A percentile compares a stretch with the other conserved stretches of the same genome.
phyloP scores from a whole-genome alignment of 1,140 invertebrate genomes.

The Pseudoatta argentina region DNA sequence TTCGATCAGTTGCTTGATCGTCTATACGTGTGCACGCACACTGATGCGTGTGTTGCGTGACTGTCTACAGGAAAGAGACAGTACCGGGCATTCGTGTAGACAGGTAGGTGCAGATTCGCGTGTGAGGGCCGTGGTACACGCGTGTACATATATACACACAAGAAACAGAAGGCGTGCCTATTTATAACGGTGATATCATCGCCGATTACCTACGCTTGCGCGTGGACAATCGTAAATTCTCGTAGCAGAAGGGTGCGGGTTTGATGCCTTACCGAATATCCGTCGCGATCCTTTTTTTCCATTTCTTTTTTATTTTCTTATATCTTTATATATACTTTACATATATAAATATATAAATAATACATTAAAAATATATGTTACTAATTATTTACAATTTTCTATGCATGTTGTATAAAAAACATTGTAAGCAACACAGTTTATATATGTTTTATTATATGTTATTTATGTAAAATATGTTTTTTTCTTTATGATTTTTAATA shows the following conservation, averaged over 20 bases:
- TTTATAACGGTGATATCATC: slow-evolving; percentile 86
- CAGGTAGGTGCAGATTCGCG: slow-evolving; percentile 69
- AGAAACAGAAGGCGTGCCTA: slow-evolving; percentile 83
- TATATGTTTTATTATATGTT: neutral
- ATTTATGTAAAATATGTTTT: neutral
- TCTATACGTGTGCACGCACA: neutral
- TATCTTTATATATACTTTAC: neutral
- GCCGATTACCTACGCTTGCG: slow-evolving; percentile 85
- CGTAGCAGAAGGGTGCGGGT: slow-evolving; percentile 76
- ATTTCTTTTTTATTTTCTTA: neutral
- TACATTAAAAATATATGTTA: no score
- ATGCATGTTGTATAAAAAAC: no score
- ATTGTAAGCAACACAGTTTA: no score
- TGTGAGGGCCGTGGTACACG: slow-evolving; percentile 39
- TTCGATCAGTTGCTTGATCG: slow-evolving; percentile 29
- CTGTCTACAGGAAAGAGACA: slow-evolving; percentile 22
- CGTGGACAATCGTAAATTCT: slow-evolving; percentile 84
- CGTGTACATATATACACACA: slow-evolving; percentile 60
- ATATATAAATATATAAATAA: neutral
- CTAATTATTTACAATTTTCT: no score
- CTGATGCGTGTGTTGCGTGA: neutral
- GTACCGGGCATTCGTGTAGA: slow-evolving; percentile 61
- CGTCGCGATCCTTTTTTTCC: slow-evolving; percentile 17
- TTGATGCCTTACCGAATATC: slow-evolving; percentile 68
- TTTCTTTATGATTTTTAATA: neutral